phyloP scores from a whole-genome alignment of 2,797 vertebrate species.

The Siniperca scherzeri region DNA sequence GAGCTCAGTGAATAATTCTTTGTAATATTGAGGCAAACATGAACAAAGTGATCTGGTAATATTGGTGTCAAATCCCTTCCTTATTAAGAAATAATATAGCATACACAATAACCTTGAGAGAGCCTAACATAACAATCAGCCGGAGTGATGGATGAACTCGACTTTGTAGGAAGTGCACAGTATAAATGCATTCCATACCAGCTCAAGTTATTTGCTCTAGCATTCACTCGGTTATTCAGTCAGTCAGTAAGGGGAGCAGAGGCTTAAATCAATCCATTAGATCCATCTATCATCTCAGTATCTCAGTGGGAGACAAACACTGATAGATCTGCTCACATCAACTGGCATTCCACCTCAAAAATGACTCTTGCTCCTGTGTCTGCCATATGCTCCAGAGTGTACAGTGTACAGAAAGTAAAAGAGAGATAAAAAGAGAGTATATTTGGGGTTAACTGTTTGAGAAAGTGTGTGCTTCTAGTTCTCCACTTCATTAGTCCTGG shows the following conservation, averaged over 20 bases:
- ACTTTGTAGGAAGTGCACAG: constrained; percentile 61
- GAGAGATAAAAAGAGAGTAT: background rate
- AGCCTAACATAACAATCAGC: constrained; percentile 59
- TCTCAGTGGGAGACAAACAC: constrained; percentile 79
- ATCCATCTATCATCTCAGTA: constrained; percentile 83
- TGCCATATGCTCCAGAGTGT: constrained; percentile 30
- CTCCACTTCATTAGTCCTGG: constrained; percentile 35
- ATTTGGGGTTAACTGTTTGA: constrained; percentile 28
- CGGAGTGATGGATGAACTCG: constrained; percentile 76
- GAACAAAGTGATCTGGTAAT: constrained; percentile 34
- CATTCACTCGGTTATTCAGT: constrained; percentile 70
- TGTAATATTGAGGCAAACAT: constrained; percentile 34
- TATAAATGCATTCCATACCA: constrained; percentile 56
- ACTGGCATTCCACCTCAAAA: constrained; percentile 71
- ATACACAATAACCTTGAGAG: constrained; percentile 59
- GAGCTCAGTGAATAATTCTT: constrained; percentile 7
- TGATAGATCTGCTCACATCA: constrained; percentile 80
- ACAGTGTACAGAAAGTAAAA: background rate
- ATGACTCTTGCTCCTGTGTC: constrained; percentile 45
- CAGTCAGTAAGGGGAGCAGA: constrained; percentile 66
- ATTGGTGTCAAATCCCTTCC: constrained; percentile 47
- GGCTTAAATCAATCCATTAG: constrained; percentile 83
- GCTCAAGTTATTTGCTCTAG: constrained; percentile 65
- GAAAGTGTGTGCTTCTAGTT: constrained; percentile 13
- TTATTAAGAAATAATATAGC: constrained; percentile 73